Evolutionary conservation across 2,797 vertebrate species (phyloP), one percentile per base, ranked within the genome.

Genomic region (Corythornis leucogaster): DNA sequence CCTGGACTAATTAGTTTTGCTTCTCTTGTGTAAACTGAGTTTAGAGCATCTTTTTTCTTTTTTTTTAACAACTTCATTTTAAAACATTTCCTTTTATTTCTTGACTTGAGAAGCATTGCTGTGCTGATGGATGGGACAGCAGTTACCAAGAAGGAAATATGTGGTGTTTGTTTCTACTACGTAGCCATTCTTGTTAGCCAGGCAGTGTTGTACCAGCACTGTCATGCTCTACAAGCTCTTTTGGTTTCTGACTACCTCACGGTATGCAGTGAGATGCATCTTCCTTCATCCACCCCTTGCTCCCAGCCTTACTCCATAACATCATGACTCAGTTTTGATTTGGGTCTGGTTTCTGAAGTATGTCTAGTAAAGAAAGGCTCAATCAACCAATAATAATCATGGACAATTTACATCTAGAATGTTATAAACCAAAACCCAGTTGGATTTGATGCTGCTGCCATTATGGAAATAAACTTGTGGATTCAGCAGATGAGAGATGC

Each of bases 201-300:
- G 13, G 4, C 8, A 55, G 28, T 31, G 12, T 42, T 42, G 3
- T 12, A 50, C 21, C 15, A n/a, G 9, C 16, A 20, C 6, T 35
- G 51, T 62, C 7, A 18, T 18, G 28, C 19, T 50, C 25, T 35
- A 7, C 3, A 45, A 26, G 4, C 25, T 24, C 8, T 31, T 43
- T 5, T 42, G 15, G 18, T n/a, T 46, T 18, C 18, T 77, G 45
- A 22, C 43, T 31, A 16, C 22, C 14, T 62, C 43, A 26, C 25
- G n/a, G 6, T 13, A 11, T 21, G 12, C 22, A 31, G 6, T 21
- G 26, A 43, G 12, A 25, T 12, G 9, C 1, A 1, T 9, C 3
- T 25, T 43, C 15, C 35, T 64, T 38, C 4, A 2, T 16, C 2
- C 5, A 43, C 4, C 8, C 7, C 40, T 69, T 75, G 14, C n/a